These are phyloP conservation scores for Pegea sp. DNA, from an alignment of 23 tunicate species.

Conservation along the genomic window DNA sequence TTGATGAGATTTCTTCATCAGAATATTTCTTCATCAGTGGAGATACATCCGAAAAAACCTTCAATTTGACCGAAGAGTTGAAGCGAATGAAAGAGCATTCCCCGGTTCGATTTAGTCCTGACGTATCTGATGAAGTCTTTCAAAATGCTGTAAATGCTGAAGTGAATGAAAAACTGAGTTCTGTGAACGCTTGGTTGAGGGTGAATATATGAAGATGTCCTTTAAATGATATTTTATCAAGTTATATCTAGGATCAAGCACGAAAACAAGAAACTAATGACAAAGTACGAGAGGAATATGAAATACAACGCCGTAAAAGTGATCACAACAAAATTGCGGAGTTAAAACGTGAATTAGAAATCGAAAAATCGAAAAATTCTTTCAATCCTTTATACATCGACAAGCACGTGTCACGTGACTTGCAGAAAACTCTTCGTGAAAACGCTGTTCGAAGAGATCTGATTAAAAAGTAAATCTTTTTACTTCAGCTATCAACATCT, in stretches of 20 bases:
- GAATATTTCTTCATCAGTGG: neutral
- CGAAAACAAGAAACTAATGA: neutral
- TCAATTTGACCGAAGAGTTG: neutral
- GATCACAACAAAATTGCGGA: neutral
- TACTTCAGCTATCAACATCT: no score
- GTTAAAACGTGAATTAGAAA: neutral
- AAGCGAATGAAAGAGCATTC: neutral
- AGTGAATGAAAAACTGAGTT: conserved; percentile 21
- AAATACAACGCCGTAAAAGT: neutral
- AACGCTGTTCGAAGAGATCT: no score
- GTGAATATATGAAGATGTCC: conserved; percentile 9
- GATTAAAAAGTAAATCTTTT: no score
- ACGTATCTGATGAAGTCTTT: no score
- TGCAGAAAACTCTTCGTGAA: no score
- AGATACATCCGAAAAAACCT: neutral
- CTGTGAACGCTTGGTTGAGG: conserved; percentile 22
- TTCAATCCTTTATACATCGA: no score
- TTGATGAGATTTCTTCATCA: neutral
- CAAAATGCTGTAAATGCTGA: conserved; percentile 19
- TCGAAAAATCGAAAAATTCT: neutral
- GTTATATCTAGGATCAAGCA: neutral
- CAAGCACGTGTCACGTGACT: no score
- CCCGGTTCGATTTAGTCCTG: neutral
- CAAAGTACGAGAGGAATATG: neutral
- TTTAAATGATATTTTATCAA: no score